A percentile compares a stretch with the other conserved stretches of the same genome.
These are phyloP conservation scores for Microtus richardsoni DNA, from an alignment of 2,113 vertebrate genomes.

Conservation along the genomic window DNA sequence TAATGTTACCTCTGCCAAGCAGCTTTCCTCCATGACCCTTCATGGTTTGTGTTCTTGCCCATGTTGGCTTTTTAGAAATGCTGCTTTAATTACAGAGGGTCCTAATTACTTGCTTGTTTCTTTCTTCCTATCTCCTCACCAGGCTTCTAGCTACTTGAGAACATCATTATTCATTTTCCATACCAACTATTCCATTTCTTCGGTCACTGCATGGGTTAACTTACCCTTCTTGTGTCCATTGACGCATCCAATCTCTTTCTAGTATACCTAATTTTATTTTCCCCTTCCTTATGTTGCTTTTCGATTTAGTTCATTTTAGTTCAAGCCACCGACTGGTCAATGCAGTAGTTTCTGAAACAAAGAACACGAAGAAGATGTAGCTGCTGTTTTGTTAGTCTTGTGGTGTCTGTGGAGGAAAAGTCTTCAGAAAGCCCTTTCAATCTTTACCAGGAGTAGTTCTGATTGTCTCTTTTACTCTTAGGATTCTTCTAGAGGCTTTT, in stretches of 20 bases:
- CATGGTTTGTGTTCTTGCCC: neutral
- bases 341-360: neutral
- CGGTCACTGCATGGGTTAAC: neutral
- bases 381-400: neutral
- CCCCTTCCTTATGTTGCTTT: neutral
- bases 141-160: neutral
- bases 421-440: neutral
- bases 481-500: conserved; percentile 42
- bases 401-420: neutral
- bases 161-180: neutral
- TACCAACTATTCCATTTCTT: neutral
- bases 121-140: neutral
- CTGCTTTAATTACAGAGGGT: neutral
- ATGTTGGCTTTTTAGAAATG: neutral
- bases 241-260: neutral
- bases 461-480: conserved; percentile 24
- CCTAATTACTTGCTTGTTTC: neutral
- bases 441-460: neutral
- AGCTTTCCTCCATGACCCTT: neutral
- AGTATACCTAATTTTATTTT: neutral
- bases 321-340: neutral
- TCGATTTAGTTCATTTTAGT: neutral
- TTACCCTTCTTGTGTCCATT: neutral
- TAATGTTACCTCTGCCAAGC: neutral
- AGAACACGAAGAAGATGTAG: neutral